Evolutionary conservation across 2,888 invertebrate species (phyloP).

Genomic region (Cryptophagus acutangulus): DNA sequence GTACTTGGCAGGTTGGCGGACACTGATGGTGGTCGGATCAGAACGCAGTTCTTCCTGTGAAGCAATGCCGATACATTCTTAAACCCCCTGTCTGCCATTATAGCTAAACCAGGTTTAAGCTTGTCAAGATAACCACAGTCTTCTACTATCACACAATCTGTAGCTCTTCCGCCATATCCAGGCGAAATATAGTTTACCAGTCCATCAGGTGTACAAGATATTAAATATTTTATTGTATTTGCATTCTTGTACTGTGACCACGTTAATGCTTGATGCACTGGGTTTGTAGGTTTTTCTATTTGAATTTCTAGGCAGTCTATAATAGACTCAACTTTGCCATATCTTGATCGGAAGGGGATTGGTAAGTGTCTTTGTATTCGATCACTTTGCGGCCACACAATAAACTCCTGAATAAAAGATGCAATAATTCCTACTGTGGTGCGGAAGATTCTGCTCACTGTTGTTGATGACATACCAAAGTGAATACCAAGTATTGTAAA

Average conservation of each 20-base stretch:
- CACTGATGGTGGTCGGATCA: constrained; percentile 18
- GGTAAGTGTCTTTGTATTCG: too few relatives aligned
- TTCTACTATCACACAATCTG: background rate
- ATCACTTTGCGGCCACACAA: too few relatives aligned
- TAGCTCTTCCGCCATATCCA: background rate
- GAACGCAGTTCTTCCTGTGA: constrained; percentile 6
- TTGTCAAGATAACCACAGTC: background rate
- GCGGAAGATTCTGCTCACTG: too few relatives aligned
- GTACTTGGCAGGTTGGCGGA: constrained; percentile 12
- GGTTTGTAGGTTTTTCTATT: constrained; percentile 30
- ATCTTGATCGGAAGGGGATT: background rate
- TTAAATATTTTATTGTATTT: constrained; percentile 36
- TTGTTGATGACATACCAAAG: too few relatives aligned
- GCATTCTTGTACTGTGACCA: constrained; percentile 36
- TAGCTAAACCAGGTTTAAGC: background rate
- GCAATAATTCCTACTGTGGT: too few relatives aligned
- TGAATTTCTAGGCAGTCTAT: constrained; percentile 24
- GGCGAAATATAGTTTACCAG: background rate
- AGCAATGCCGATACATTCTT: background rate
- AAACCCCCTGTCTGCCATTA: constrained; percentile 3
- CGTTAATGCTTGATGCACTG: constrained; percentile 27
- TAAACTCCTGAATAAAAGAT: too few relatives aligned
- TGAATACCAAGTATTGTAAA: background rate
- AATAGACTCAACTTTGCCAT: background rate
- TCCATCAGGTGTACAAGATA: constrained; percentile 23